Evolutionary conservation across 2,113 vertebrate genomes (phyloP), one percentile per base, ranked within the genome.

Genomic region (Caretta caretta): DNA sequence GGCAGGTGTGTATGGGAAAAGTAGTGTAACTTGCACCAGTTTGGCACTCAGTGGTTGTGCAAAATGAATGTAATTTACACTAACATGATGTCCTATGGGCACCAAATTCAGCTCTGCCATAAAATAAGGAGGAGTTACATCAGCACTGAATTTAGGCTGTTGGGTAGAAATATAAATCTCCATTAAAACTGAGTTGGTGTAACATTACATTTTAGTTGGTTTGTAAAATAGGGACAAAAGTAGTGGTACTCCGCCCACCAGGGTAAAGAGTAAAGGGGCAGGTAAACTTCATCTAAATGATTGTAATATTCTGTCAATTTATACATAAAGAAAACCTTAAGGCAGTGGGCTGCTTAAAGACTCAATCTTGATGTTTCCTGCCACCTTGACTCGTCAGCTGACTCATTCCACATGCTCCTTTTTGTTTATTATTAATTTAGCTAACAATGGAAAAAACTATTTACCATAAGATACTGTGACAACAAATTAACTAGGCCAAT

Each of bases 341-440:
- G 88, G 94, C 72, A 51, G 87, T 49, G 17, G 80, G 65, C 0
- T 0, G 54, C 86, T 96, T 96, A 85, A 91, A 89, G 90, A 84
- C 81, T 92, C 78, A 90, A 89, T 94, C 92, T 95, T 96, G 80
- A 80, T 83, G 27, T 95, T 97, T 97, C 72, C 87, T 97, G 93
- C 92, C 84, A 59, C 97, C 96, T 94, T 98, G 96, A 98, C 42
- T 97, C 94, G 94, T 91, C 88, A 97, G 93, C 80, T 96, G 96
- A 98, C 96, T 96, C 59, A 93, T 92, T 97, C 96, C 94, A 95
- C 94, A 92, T 92, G 95, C 75, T 97, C 91, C 91, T 79, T 89
- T 96, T 96, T 93, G 62, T 76, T 93, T 95, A 89, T 92, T 97
- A 95, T 95, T 95, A 92, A 96, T 95, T 96, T 96, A 96, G 89